These are phyloP conservation scores for Drosophila villosipedis DNA, from an alignment of 2,888 invertebrate genomes.

Conservation along the genomic window DNA sequence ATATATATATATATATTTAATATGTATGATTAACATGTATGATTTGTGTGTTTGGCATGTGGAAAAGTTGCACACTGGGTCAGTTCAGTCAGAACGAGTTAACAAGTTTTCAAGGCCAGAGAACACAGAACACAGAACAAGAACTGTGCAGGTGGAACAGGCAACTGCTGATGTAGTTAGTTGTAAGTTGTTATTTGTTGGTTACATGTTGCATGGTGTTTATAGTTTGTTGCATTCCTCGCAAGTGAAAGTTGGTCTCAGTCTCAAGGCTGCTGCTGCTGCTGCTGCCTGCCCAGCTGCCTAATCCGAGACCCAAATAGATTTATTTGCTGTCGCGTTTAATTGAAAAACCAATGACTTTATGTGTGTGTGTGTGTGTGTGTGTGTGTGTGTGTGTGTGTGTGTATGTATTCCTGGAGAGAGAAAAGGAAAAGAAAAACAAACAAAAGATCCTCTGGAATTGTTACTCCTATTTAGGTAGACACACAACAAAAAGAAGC, in stretches of 20 bases:
- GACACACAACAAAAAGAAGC: conserved; percentile 26
- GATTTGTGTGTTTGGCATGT: conserved; percentile 22
- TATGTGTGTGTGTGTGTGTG: conserved; percentile 9
- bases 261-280: conserved; percentile 51
- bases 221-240: conserved; percentile 52
- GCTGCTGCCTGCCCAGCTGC: conserved; percentile 23
- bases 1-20: neutral
- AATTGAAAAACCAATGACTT: conserved; percentile 45
- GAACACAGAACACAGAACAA: conserved; percentile 21
- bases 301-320: conserved; percentile 62
- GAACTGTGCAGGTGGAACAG: conserved; percentile 14
- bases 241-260: conserved; percentile 63
- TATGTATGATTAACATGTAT: neutral
- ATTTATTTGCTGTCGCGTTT: conserved; percentile 57
- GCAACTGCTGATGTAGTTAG: conserved; percentile 11
- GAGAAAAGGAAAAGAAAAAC: neutral
- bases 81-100: conserved; percentile 23
- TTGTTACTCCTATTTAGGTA: conserved; percentile 31
- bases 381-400: conserved; percentile 9
- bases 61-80: conserved; percentile 51
- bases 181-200: conserved; percentile 20
- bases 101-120: conserved; percentile 47
- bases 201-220: conserved; percentile 23
- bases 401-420: neutral
- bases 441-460: conserved; percentile 28